Conservation (phyloP, 2,797 vertebrate genomes). For the Octomys mimax region DNA sequence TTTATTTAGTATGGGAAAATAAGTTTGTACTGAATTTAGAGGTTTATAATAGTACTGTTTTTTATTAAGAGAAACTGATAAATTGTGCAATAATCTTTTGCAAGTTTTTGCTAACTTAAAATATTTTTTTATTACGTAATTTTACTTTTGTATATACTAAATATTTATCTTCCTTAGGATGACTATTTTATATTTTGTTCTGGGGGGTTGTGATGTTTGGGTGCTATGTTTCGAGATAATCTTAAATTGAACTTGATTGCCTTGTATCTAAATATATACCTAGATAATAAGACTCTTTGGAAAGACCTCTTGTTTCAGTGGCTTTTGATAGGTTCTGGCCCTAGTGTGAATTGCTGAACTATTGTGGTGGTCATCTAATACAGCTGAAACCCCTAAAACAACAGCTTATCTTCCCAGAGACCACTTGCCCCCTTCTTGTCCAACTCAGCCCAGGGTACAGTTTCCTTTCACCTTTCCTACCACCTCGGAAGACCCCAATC, state of each 20-base stretch:
- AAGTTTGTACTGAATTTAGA: conserved; percentile 65
- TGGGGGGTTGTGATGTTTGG: conserved; percentile 5
- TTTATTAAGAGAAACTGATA: conserved; percentile 73
- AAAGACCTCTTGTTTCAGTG: conserved; percentile 56
- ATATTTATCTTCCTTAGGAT: conserved; percentile 71
- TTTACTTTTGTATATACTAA: conserved; percentile 70
- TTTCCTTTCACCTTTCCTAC: too few relatives aligned
- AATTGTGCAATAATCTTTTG: conserved; percentile 87
- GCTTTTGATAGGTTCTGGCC: background rate
- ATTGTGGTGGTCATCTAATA: too few relatives aligned
- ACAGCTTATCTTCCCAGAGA: too few relatives aligned
- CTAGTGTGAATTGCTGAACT: too few relatives aligned
- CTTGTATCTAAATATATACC: conserved; percentile 52
- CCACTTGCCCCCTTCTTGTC: too few relatives aligned
- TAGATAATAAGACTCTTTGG: conserved; percentile 59
- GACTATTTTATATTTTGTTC: conserved; percentile 72
- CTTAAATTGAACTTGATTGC: conserved; percentile 55
- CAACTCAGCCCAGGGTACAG: too few relatives aligned
- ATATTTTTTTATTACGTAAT: conserved; percentile 59
- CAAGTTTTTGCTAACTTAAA: conserved; percentile 68
- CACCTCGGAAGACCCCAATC: too few relatives aligned
- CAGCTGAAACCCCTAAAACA: too few relatives aligned
- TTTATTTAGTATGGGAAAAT: conserved; percentile 66
- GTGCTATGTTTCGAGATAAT: conserved; percentile 64
- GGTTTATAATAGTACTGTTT: conserved; percentile 29